These are phyloP conservation scores for Agrotis ipsilon DNA, from an alignment of 2,888 invertebrate species.

Conservation along the genomic window DNA sequence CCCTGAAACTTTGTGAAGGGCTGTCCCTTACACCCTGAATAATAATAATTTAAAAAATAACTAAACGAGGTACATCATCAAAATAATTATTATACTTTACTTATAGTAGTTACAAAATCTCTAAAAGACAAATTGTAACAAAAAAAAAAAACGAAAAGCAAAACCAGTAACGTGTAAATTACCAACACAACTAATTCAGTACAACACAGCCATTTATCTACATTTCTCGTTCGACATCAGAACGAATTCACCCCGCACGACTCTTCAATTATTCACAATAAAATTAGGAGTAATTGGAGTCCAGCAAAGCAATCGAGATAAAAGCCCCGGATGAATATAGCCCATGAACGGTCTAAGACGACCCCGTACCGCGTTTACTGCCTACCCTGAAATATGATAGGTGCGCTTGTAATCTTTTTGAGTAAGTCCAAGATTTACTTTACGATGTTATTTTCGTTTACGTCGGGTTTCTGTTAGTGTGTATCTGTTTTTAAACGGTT, in stretches of 20 bases:
- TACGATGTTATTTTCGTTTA: conserved; percentile 47
- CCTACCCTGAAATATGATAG: conserved; percentile 67
- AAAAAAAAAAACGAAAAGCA: too few relatives aligned
- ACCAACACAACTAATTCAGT: background rate
- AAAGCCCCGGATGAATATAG: conserved; percentile 73
- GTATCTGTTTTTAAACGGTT: conserved; percentile 48
- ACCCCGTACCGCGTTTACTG: conserved; percentile 57
- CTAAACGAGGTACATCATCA: too few relatives aligned
- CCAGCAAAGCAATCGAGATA: conserved; percentile 79
- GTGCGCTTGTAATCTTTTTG: conserved; percentile 61
- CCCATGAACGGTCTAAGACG: conserved; percentile 66
- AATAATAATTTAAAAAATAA: too few relatives aligned
- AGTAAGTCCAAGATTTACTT: conserved; percentile 65
- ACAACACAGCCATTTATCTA: conserved; percentile 1
- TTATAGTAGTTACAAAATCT: too few relatives aligned
- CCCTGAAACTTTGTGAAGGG: too few relatives aligned
- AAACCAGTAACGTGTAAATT: background rate
- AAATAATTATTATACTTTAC: too few relatives aligned
- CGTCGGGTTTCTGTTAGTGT: conserved; percentile 17
- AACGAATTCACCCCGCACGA: conserved; percentile 8
- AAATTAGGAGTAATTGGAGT: conserved; percentile 80
- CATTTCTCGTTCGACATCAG: background rate
- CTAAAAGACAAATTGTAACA: too few relatives aligned
- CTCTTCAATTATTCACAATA: conserved; percentile 78
- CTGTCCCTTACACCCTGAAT: too few relatives aligned